Base-by-base conservation (phyloP, 2,797 vertebrate genomes). In the Lacerta agilis region DNA sequence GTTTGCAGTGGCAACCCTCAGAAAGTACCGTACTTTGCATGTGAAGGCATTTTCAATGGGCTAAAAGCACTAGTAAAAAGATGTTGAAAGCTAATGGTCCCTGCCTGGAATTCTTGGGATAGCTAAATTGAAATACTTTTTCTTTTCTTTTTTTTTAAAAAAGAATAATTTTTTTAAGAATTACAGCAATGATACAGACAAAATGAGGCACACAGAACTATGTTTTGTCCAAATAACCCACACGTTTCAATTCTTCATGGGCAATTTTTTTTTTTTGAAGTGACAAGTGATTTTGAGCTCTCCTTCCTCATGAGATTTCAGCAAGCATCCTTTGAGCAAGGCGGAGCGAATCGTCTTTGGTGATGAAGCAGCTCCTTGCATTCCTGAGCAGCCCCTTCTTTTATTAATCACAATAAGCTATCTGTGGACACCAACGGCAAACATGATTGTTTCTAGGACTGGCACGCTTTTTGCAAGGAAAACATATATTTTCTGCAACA, bases 351-450 rank as follows among this genome's bases (percentile, higher is more conserved):
- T 69, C n/a, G 23, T 86, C 90, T 83, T 90, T 71, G 20, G 45
- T 80, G 33, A 66, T 45, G 89, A 86, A n/a, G 10, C 25, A n/a
- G 27, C n/a, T 76, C 55, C 81, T 17, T 72, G 76, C 81, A 36
- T 8, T 77, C 9, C 45, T 91, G 87, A 79, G 11, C 18, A 85
- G 45, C 11, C 36, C 85, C 9, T 33, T 75, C 72, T 82, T 69
- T 90, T 33, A 77, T 85, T 73, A 91, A 82, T 3, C 38, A 72
- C 82, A 33, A 0, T 85, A 67, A 43, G 61, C 33, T 58, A 85
- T 91, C 64, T 85, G 92, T 71, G 87, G 87, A 82, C 33, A 45
- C 58, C 1, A 76, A 9, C n/a, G 49, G 86, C 90, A 91, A 13
- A 38, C 82, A 88, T 78, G 23, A 64, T 38, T 6, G 2, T 23